Evolutionary conservation across 2,113 vertebrate species (phyloP).

Genomic region (Hiodon tergisus): DNA sequence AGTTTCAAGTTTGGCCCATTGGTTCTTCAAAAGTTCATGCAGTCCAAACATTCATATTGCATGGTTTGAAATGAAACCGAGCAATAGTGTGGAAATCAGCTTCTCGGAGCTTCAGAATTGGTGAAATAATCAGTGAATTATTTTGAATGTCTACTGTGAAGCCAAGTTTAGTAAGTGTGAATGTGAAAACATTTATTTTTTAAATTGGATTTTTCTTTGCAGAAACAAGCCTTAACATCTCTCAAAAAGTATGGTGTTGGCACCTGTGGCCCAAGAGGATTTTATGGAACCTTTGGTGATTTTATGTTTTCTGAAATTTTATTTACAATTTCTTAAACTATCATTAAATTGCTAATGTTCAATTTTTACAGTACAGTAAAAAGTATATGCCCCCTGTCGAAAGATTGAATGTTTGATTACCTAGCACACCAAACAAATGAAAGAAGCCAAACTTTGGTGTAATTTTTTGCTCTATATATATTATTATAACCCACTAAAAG

Average conservation of each 20-base stretch:
- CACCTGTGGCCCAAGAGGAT: constrained; percentile 91
- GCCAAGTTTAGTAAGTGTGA: not conserved
- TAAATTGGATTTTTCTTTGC: constrained; percentile 21
- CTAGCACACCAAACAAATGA: not conserved
- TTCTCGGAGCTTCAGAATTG: not conserved
- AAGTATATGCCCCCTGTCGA: too few species aligned
- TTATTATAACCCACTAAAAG: too few species aligned
- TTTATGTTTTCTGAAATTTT: constrained; percentile 20
- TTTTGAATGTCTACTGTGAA: not conserved
- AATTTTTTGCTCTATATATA: not conserved
- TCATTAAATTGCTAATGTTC: not conserved
- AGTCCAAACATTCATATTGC: too few species aligned
- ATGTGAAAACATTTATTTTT: not conserved
- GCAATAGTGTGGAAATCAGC: too few species aligned
- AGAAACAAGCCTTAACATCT: constrained; percentile 83
- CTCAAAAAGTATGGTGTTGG: constrained; percentile 92
- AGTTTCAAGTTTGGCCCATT: too few species aligned
- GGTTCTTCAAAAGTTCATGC: too few species aligned
- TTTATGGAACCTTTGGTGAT: constrained; percentile 95
- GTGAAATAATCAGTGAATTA: not conserved
- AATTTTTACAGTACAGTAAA: not conserved
- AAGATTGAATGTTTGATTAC: too few species aligned
- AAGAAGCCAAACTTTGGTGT: not conserved
- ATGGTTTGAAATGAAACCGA: too few species aligned
- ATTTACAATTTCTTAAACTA: not conserved